Base-by-base conservation (phyloP, 2,888 invertebrate genomes). In the Unio pictorum region DNA sequence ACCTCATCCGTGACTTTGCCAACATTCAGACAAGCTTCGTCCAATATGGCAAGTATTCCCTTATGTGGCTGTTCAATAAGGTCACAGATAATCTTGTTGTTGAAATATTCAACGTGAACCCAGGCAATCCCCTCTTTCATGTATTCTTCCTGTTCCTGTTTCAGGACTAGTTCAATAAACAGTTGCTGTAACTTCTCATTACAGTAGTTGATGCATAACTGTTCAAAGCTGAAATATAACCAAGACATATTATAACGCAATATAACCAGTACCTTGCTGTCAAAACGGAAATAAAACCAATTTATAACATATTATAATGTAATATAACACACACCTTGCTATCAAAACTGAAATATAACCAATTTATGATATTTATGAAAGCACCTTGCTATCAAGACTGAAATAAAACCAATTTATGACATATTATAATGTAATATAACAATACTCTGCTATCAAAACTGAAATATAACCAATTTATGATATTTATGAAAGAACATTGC, bases 141-240 rank as follows among this genome's bases (percentile, higher is more conserved):
- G 89, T 99, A 99, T 88, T 99, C 99, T 88, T 99, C 99, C 87
- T 99, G 99, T 89, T 99, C 98, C 90, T 98, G 98, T 87, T 98
- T 97, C 75, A 99, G 91, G 55, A 99, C 55, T 91, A 99, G 91
- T 91, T 99, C 98, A 86, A 99, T 99, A 89, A 99, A 99, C 56
- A 99, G 92, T 90, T 99, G 99, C 89, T 99, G 99, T 78, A 99
- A 92, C 89, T 99, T 99, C 91, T 99, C 99, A 89, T 99, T 99
- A 89, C 98, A 99, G 91, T 98, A 99, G 91, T 99, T 99, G 88
- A 99, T 99, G 91, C 98, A 99, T 91, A 99, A 97, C 91, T 99
- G 99, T 90, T 99, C 99, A 91, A 99, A 92, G 78, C 92, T 92
- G 82, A 65, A 87, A 84, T 4, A 60, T 34, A 74, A 69, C 68